Base-by-base conservation (phyloP, 2,888 invertebrate species). In the Melipona beecheii region DNA sequence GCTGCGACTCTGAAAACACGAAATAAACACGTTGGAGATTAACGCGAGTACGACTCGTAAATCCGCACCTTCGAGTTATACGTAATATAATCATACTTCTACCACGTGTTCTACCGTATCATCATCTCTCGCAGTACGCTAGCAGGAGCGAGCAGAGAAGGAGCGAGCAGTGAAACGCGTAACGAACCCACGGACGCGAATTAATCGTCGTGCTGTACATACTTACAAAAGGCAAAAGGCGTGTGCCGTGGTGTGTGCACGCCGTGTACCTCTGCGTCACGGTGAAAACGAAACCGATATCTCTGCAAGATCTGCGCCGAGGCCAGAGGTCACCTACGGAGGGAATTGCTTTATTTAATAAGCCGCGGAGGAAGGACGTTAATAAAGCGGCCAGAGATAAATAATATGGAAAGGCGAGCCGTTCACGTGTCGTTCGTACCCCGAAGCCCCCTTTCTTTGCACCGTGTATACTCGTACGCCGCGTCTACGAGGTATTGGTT, bases 281-380 rank as follows among this genome's bases (percentile, higher is more conserved):
- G 89, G 78, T 90, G 90, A 90, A 90, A 91, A 91, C 89, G 90
- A 89, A 91, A 91, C 90, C 89, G 89, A 92, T 92, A 92, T 92
- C 92, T 90, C 87, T 79, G 86, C 90, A 83, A 87, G 91, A 91
- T 91, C 91, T 91, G 86, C 87, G 76, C 85, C 77, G 84, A 89
- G 92, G 87, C 86, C 91, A 90, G 79, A 87, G 92, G 90, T 92
- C 90, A 89, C 80, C 86, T 70, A 84, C 91, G 90, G 90, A 91
- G 89, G 89, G 92, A 93, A 93, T 93, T 93, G 92, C 93, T 93
- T 93, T 92, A 93, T 93, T 93, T 93, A 93, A 93, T 93, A 93
- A 93, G 90, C 90, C 90, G 88, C 90, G 86, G 77, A 83, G 90
- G 90, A 91, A 90, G 87, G 91, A 90, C 91, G 91, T 90, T 91